phyloP scores from a whole-genome alignment of 2,797 vertebrate genomes.

The Ptychobarbus kaznakovi region DNA sequence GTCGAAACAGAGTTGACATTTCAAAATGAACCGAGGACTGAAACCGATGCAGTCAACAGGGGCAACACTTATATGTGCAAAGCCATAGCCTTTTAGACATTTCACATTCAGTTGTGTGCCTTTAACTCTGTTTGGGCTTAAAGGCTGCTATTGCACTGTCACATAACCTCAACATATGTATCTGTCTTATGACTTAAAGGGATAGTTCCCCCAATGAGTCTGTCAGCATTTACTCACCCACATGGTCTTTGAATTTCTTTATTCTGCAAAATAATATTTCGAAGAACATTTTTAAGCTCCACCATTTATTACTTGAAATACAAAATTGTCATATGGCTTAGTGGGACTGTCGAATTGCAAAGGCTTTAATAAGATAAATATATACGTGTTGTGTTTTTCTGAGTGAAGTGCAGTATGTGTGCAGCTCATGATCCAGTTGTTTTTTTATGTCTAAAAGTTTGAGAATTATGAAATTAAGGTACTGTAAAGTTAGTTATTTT shows the following conservation, averaged over 20 bases:
- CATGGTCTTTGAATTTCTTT: not conserved
- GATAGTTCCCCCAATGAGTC: not conserved
- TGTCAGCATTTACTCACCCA: not conserved
- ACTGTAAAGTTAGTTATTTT: not conserved
- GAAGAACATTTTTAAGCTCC: not conserved
- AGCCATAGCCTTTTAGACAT: conserved; percentile 49
- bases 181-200: conserved; percentile 5
- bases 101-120: conserved; percentile 18
- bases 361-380: not conserved
- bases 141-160: conserved; percentile 33
- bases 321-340: not conserved
- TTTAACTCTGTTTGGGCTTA: conserved; percentile 11
- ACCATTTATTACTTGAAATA: not conserved
- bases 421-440: not conserved
- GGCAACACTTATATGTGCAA: conserved; percentile 47
- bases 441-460: not conserved
- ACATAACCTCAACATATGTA: conserved; percentile 17
- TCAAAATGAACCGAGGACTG: conserved; percentile 50
- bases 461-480: not conserved
- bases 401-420: not conserved
- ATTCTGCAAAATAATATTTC: not conserved
- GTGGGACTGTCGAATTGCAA: not conserved
- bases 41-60: conserved; percentile 52
- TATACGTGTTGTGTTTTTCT: not conserved
- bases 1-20: conserved; percentile 59